phyloP scores from a whole-genome alignment of 2,113 vertebrate species.

The Lophius piscatorius region DNA sequence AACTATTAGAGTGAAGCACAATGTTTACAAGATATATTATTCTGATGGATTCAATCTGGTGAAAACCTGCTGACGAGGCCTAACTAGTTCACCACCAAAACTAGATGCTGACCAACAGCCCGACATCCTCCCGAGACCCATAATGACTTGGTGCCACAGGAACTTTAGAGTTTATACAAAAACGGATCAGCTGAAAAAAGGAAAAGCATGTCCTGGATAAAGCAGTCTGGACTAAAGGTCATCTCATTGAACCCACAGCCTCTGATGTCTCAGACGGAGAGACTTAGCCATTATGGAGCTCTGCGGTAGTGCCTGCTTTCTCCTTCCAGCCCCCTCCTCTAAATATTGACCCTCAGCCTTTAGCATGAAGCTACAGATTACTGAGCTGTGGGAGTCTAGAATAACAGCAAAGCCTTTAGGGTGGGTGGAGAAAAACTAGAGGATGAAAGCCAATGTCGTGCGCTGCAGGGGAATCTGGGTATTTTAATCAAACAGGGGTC shows the following conservation, averaged over 20 bases:
- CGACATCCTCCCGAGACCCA: too few relatives aligned
- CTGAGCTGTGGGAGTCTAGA: conserved; percentile 60
- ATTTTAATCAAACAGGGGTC: too few relatives aligned
- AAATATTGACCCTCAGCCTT: conserved; percentile 64
- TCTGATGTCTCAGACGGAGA: conserved; percentile 32
- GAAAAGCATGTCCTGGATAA: not conserved
- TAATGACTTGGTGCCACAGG: too few relatives aligned
- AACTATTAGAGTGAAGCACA: too few relatives aligned
- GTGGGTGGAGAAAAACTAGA: conserved; percentile 3
- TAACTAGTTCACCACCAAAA: too few relatives aligned
- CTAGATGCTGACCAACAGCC: too few relatives aligned
- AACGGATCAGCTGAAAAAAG: conserved; percentile 1
- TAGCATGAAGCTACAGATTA: conserved; percentile 25
- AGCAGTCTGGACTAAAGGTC: conserved; percentile 47
- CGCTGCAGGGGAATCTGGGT: not conserved
- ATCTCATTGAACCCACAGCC: conserved; percentile 22
- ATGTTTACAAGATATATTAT: too few relatives aligned
- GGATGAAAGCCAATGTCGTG: conserved; percentile 37
- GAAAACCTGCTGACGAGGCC: too few relatives aligned
- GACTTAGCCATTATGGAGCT: conserved; percentile 44
- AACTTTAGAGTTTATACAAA: too few relatives aligned
- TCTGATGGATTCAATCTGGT: too few relatives aligned
- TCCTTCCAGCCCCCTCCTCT: conserved; percentile 24
- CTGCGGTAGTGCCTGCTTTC: conserved; percentile 25
- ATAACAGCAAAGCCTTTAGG: conserved; percentile 27